Evolutionary conservation across 2,888 invertebrate species (phyloP).

Genomic region (Tetragonisca angustula): DNA sequence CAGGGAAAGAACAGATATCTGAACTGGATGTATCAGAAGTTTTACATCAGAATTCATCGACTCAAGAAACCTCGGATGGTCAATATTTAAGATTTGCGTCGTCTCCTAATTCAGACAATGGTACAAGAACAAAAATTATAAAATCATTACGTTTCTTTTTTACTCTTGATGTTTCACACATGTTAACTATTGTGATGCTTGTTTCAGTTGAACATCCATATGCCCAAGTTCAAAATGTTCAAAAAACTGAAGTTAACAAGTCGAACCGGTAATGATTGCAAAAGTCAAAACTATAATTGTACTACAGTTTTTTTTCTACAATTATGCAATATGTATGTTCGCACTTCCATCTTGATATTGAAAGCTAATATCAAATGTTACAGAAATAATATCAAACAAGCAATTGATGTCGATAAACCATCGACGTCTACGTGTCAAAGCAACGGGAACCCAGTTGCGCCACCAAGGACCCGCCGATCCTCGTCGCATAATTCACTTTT

Average conservation of each 20-base stretch:
- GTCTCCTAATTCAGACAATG: conserved; percentile 88
- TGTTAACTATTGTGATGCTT: conserved; percentile 8
- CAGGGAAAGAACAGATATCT: conserved; percentile 72
- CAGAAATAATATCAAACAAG: conserved; percentile 75
- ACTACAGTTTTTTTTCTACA: neutral
- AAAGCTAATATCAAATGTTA: conserved; percentile 8
- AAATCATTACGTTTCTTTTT: neutral
- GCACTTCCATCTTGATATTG: neutral
- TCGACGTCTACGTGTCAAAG: conserved; percentile 75
- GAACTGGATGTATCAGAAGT: conserved; percentile 85
- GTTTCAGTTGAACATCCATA: conserved; percentile 88
- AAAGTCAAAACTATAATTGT: neutral
- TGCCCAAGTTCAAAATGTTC: conserved; percentile 88
- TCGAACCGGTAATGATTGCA: conserved; percentile 74
- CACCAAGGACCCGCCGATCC: conserved; percentile 85
- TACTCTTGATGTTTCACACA: neutral
- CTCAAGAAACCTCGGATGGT: conserved; percentile 86
- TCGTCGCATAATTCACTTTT: conserved; percentile 84
- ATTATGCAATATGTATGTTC: neutral
- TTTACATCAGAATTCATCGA: conserved; percentile 87
- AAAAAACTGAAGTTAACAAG: conserved; percentile 77
- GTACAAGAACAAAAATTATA: conserved; percentile 75
- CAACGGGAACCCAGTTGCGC: conserved; percentile 83
- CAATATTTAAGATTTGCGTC: conserved; percentile 88
- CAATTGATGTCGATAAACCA: conserved; percentile 71